Percentiles rank a stretch among this genome's conserved stretches.
These are phyloP conservation scores for Osmerus mordax DNA, from an alignment of 2,113 vertebrate species.

Conservation along the genomic window DNA sequence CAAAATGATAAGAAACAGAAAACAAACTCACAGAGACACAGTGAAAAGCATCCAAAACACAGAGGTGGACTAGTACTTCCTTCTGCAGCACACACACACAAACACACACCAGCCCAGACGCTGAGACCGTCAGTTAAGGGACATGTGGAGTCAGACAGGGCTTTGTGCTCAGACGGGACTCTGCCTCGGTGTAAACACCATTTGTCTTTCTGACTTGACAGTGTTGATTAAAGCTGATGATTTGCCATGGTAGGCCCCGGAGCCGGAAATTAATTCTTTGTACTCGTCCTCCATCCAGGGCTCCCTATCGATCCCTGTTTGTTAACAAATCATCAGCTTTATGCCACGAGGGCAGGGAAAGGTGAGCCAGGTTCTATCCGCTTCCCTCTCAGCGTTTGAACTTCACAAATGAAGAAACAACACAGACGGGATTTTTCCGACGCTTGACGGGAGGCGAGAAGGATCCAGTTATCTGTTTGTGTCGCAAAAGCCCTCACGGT, in stretches of 20 bases:
- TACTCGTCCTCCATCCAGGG: conserved; percentile 59
- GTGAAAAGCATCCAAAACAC: too few relatives aligned
- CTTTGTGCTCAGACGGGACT: conserved; percentile 45
- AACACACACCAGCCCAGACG: neutral
- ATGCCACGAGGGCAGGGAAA: conserved; percentile 51
- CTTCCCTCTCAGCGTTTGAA: conserved; percentile 54
- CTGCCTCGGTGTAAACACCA: conserved; percentile 61
- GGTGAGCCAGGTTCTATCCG: conserved; percentile 40
- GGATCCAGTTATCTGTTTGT: conserved; percentile 54
- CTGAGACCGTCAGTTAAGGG: neutral
- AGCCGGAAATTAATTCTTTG: conserved; percentile 71
- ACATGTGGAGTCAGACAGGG: conserved; percentile 17
- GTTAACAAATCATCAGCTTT: conserved; percentile 64
- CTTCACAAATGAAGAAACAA: conserved; percentile 52
- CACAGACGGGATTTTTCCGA: conserved; percentile 46
- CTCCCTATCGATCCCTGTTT: conserved; percentile 65
- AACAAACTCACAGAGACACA: too few relatives aligned
- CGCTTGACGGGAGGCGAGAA: neutral
- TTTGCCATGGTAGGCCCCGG: conserved; percentile 60
- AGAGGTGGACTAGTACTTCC: too few relatives aligned
- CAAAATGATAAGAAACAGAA: too few relatives aligned
- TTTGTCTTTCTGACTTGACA: conserved; percentile 65
- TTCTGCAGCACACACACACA: neutral
- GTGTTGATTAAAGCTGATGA: conserved; percentile 69
- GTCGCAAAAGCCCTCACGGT: conserved; percentile 47